Percentiles rank a stretch among this genome's conserved stretches.
Conservation (phyloP, 2,797 vertebrate genomes). For the Ficedula albicollis region DNA sequence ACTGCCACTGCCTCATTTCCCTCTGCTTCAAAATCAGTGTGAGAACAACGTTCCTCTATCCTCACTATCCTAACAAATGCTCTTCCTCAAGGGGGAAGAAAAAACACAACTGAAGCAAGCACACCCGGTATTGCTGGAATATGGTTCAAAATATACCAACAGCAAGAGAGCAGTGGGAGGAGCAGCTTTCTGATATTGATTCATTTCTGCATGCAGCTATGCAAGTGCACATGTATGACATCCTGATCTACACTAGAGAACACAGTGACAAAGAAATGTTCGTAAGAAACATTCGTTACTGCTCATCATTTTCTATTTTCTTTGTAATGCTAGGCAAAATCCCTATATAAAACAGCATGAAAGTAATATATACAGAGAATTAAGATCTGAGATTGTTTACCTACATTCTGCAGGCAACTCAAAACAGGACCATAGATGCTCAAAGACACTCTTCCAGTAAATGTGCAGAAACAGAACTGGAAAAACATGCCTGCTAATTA, state of each 20-base stretch:
- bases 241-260: background rate
- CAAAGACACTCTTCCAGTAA: background rate
- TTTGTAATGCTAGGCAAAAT: background rate
- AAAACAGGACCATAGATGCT: background rate
- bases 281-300: background rate
- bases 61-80: background rate
- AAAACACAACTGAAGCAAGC: background rate
- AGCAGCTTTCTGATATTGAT: background rate
- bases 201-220: background rate
- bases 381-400: background rate
- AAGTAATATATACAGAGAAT: background rate
- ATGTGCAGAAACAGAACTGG: background rate
- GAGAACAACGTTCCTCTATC: background rate
- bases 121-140: fast-evolving
- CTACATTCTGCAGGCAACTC: background rate
- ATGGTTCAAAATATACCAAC: background rate
- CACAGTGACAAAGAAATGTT: background rate
- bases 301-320: background rate
- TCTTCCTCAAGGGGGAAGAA: background rate
- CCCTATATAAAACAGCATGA: fast-evolving
- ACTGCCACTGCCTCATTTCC: background rate
- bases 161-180: background rate
- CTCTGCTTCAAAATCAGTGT: background rate
- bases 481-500: background rate
- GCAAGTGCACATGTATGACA: fast-evolving